Evolutionary conservation across 1,140 invertebrate species (phyloP), one percentile per base, ranked within the genome.

Genomic region (Ectropis grisescens): DNA sequence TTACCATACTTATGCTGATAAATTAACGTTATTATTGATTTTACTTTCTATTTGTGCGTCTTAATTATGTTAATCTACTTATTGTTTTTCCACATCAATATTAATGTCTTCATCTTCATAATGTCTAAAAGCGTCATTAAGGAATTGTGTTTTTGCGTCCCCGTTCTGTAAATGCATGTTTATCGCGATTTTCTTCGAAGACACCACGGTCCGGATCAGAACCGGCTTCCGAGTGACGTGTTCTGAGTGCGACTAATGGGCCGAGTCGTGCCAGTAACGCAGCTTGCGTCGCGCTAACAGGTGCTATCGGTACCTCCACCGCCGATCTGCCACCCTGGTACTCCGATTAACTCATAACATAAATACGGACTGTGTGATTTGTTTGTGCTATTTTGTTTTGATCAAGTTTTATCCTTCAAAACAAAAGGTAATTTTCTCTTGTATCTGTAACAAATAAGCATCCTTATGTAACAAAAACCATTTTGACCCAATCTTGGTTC

Each of bases 151-250:
- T 19, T 19, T 19, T 19, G 16, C 16, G 16, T 19, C 8, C 16
- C 8, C 16, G 16, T 19, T 19, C 16, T 8, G 16, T 8, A 41
- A 27, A 19, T 47, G 44, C 44, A 47, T 38, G 30, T 47, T 37
- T 41, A 41, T 47, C 39, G 50, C 53, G 57, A 50, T 61, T 72
- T 69, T 59, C 65, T 56, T 59, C 46, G 32, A 52, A 69, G 56
- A 46, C 53, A 48, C 33, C 41, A 51, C 39, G 61, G 74, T 74
- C 72, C 70, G 72, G 72, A 69, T 78, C 65, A 65, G 61, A 78
- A 78, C 72, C 70, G 72, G 72, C 72, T 78, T 67, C 67, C 58
- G 72, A 47, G 41, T 75, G 68, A 78, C 72, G 70, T 72, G 67
- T 68, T 48, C 58, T 31, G 40, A 33, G 54, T 46, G 58, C 57